phyloP scores from a whole-genome alignment of 2,888 invertebrate species.

The Callyntrura sp. region DNA sequence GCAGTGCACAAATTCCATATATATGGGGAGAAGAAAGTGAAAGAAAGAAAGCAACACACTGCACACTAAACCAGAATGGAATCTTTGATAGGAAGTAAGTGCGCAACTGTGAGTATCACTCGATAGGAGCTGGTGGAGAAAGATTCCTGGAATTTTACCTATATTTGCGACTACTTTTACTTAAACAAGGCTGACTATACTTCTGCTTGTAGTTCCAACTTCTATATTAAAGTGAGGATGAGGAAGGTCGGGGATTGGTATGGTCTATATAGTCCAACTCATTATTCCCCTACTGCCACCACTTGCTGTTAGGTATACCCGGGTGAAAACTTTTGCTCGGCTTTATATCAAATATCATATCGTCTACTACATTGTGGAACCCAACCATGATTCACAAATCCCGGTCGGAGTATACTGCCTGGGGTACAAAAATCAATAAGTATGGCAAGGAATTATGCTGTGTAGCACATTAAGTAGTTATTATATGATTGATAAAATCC shows the following conservation, averaged over 20 bases:
- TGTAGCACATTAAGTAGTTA: too few relatives aligned
- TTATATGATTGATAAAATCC: too few relatives aligned
- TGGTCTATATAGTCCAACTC: neutral
- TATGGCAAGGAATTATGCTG: too few relatives aligned
- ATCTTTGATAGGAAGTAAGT: neutral
- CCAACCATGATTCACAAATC: too few relatives aligned
- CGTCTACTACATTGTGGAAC: too few relatives aligned
- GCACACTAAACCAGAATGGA: neutral
- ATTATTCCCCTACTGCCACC: neutral
- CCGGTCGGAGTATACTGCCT: too few relatives aligned
- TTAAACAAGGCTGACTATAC: neutral
- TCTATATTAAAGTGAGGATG: neutral
- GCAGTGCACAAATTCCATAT: too few relatives aligned
- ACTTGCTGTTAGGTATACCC: neutral
- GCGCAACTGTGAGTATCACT: conserved; percentile 37
- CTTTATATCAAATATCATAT: too few relatives aligned
- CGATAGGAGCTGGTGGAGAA: neutral
- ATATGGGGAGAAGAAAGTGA: neutral
- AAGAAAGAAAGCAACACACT: neutral
- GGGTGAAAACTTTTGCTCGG: too few relatives aligned
- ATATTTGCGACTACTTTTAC: neutral
- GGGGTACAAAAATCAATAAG: too few relatives aligned
- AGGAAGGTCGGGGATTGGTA: conserved; percentile 2
- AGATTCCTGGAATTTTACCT: conserved; percentile 47
- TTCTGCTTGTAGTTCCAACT: neutral